Evolutionary conservation across 2,888 invertebrate species (phyloP).

Genomic region (Volucella bombylans): DNA sequence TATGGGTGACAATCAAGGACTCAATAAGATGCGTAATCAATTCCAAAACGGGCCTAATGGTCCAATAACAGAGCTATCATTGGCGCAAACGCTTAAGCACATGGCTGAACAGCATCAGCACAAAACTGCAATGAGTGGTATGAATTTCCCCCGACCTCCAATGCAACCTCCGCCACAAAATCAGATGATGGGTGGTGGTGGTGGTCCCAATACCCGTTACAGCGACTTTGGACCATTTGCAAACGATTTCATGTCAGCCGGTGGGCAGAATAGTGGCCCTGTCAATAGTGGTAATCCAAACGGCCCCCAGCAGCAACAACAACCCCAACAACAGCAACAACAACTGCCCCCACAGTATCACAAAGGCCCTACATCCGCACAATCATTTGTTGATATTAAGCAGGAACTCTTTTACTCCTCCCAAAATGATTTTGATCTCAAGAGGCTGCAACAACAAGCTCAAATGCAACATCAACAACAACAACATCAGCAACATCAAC

Average conservation of each 20-base stretch:
- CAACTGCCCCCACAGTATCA: constrained; percentile 81
- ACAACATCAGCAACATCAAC: constrained; percentile 77
- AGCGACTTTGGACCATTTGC: constrained; percentile 85
- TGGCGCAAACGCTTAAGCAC: constrained; percentile 96
- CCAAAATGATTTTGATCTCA: constrained; percentile 83
- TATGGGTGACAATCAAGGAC: constrained; percentile 77
- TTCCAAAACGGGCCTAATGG: constrained; percentile 78
- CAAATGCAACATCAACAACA: constrained; percentile 79
- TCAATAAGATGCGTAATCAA: constrained; percentile 78
- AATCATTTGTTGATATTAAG: constrained; percentile 84
- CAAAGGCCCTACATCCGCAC: constrained; percentile 81
- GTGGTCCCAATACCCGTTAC: constrained; percentile 83
- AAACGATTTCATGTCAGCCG: constrained; percentile 82
- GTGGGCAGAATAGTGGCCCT: constrained; percentile 79
- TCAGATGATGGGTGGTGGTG: constrained; percentile 79
- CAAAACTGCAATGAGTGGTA: constrained; percentile 88
- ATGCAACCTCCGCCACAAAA: constrained; percentile 83
- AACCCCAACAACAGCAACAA: constrained; percentile 77
- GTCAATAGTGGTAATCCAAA: constrained; percentile 77
- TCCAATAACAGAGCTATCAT: constrained; percentile 88
- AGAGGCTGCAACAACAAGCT: constrained; percentile 81
- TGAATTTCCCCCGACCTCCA: constrained; percentile 83
- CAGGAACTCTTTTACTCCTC: constrained; percentile 84
- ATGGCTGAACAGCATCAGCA: constrained; percentile 99
- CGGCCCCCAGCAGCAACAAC: constrained; percentile 78